Base-by-base conservation (phyloP, 1,140 invertebrate species). In the Drosophila bipectinata region DNA sequence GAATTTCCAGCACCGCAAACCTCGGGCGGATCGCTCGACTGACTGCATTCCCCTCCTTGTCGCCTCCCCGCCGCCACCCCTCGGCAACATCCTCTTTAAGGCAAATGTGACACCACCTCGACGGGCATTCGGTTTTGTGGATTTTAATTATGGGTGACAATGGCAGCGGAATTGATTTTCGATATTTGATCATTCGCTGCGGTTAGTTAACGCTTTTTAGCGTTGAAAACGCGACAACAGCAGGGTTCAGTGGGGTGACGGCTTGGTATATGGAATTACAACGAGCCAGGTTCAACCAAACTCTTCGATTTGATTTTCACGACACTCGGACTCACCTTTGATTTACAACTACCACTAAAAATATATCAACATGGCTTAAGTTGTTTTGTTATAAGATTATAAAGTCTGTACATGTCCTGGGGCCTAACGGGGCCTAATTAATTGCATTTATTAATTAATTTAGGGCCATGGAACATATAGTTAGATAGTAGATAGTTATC, bases 151-250 rank as follows among this genome's bases (percentile, higher is more conserved):
- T 88, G 68, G 72, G 56, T 67, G 83, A 87, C 83, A 87, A 87
- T 87, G 83, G 83, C 72, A 67, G 61, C 66, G 79, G 83, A 76
- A 88, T 88, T 89, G 83, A 88, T 88, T 88, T 83, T 89, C 83
- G 83, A 88, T 88, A 88, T 88, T 88, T 88, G 83, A 88, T 83
- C 83, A 89, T 88, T 88, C 79, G 84, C 72, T 88, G 83, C 72
- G 83, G 83, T 88, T 88, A 83, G 83, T 88, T 88, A 88, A 88
- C 79, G 83, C 83, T 88, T 75, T 83, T 87, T 88, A 87, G 67
- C 67, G 79, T 21, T 53, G 62, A 61, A 60, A 74, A 57, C 44
- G 44, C 62, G 28, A 52, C 59, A 60, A 73, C 69, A 68, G 54
- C 76, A 52, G 64, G 60, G 30, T 56, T 18, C 28, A 48, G 52